These are phyloP conservation scores for Epinotia brunnichana DNA, from an alignment of 2,888 invertebrate genomes.

Conservation along the genomic window DNA sequence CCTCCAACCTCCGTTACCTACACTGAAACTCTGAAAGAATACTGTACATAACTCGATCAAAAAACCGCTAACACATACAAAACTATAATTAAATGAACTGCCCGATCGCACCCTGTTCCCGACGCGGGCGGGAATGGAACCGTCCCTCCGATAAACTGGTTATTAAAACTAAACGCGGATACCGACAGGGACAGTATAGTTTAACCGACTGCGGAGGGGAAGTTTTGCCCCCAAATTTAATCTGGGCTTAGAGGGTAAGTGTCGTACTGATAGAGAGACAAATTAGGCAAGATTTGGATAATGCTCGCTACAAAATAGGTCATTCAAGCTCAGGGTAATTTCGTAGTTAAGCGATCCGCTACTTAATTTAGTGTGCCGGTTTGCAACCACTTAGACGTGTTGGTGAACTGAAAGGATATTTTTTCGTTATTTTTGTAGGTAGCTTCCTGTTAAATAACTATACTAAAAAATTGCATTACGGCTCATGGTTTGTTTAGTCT, in stretches of 20 bases:
- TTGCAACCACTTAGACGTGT: too few relatives aligned
- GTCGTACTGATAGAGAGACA: conserved; percentile 1
- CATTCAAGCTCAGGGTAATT: too few relatives aligned
- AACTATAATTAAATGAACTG: conserved; percentile 14
- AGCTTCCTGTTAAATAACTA: too few relatives aligned
- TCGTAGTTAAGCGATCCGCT: too few relatives aligned
- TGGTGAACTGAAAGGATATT: too few relatives aligned
- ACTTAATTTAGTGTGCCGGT: too few relatives aligned
- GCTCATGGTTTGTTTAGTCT: too few relatives aligned
- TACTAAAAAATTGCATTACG: too few relatives aligned
- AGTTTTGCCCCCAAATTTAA: conserved; percentile 10
- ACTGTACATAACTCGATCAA: too few relatives aligned
- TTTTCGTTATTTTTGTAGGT: too few relatives aligned
- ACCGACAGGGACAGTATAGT: conserved; percentile 15
- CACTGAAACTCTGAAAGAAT: too few relatives aligned
- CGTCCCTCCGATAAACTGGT: conserved; percentile 48
- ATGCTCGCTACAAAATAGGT: not conserved
- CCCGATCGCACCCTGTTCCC: not conserved
- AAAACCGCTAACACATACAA: not conserved
- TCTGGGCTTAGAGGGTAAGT: conserved; percentile 1
- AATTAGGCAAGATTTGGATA: conserved; percentile 15
- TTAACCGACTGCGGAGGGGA: conserved; percentile 23
- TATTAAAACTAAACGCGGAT: conserved; percentile 48
- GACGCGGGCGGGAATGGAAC: conserved; percentile 48
- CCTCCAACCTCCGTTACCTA: too few relatives aligned